Base-by-base conservation (phyloP, 2,888 invertebrate genomes). In the Drosophila recens region DNA sequence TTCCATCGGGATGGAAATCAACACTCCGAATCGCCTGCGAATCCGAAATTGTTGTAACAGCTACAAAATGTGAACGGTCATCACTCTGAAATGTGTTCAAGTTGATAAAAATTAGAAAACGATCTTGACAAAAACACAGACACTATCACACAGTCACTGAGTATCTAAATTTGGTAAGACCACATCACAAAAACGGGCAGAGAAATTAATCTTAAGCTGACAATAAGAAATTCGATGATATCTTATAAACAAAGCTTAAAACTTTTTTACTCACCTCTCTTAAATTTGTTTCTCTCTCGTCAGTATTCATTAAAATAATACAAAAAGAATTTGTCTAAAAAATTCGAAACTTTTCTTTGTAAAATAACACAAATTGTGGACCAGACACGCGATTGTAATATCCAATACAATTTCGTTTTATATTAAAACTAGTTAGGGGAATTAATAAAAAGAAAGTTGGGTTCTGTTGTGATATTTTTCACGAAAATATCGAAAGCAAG, bases 21-120 rank as follows among this genome's bases (percentile, higher is more conserved):
- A 98, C 98, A 90, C 99, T 98, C 23, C 99, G 95, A 59, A 99
- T 97, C 0, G 99, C 99, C 93, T 99, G 99, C 8, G 97, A 96
- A 93, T 99, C 99, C 93, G 98, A 98, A 75, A 99, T 94, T 4
- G 96, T 95, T 2, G 98, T 97, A 64, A 98, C 97, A 1, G 98
- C 96, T 72, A 98, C 96, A 93, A 98, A 99, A 89, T 96, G 95
- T 11, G 97, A 96, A 81, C 96, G 94, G n/a, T 88, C 82, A 69
- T 85, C 90, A 70, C 68, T 76, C 90, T 90, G 20, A 6, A 54
- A 52, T 13, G 15, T 13, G 4, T 36, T 23, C 20, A 43, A 10
- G 10, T 9, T 9, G 3, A 33, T 33, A 11, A 3, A 59, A 53
- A 63, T 15, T 5, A 3, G n/a, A 33, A n/a, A 23, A 1, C 15